Percentiles rank a stretch among this genome's conserved stretches.
Conservation (phyloP, 2,888 invertebrate species). For the Notodonta dromedarius region DNA sequence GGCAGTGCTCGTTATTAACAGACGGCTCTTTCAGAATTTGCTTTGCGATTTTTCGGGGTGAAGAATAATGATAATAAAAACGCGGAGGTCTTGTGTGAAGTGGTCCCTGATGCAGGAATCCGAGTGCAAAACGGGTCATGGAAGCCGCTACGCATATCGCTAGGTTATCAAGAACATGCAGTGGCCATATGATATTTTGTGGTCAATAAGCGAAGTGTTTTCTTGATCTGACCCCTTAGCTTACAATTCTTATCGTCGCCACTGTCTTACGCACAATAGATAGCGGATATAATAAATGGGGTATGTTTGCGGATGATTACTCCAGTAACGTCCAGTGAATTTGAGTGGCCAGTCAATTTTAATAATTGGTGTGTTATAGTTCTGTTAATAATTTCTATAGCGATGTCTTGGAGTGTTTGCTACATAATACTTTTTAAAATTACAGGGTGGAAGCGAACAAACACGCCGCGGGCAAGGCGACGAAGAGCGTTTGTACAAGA, state of each 20-base stretch:
- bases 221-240: conserved; percentile 71
- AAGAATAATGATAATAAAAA: conserved; percentile 23
- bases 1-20: conserved; percentile 39
- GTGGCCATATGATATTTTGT: conserved; percentile 61
- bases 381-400: conserved; percentile 14
- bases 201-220: conserved; percentile 71
- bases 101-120: conserved; percentile 46
- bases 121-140: conserved; percentile 59
- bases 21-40: conserved; percentile 22
- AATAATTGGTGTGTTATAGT: conserved; percentile 44
- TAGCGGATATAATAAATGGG: conserved; percentile 79
- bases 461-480: conserved; percentile 71
- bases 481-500: conserved; percentile 73
- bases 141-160: conserved; percentile 51
- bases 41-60: conserved; percentile 21
- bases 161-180: conserved; percentile 76
- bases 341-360: conserved; percentile 50
- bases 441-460: conserved; percentile 77
- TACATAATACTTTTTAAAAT: conserved; percentile 37
- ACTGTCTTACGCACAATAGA: conserved; percentile 74
- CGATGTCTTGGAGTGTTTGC: conserved; percentile 11
- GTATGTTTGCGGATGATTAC: conserved; percentile 70
- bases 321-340: conserved; percentile 66
- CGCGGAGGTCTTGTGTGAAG: conserved; percentile 38
- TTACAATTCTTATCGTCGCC: conserved; percentile 65